Percentiles rank a stretch among this genome's conserved stretches.
Evolutionary conservation across 2,888 invertebrate genomes (phyloP).

Genomic region (Temnothorax rugatulus): DNA sequence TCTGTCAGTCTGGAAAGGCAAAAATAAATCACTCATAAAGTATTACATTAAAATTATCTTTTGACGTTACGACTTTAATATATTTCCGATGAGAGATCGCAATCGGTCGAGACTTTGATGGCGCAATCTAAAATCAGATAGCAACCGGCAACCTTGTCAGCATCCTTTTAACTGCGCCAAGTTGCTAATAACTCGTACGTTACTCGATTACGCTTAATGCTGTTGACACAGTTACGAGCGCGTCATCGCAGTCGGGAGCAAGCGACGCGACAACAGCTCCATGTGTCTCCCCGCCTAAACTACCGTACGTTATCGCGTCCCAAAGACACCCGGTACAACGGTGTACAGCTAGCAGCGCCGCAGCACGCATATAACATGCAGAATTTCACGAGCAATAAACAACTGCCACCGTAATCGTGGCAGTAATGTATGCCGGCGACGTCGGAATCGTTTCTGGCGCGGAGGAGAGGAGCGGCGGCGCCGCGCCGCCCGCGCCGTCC

Average conservation of each 20-base stretch:
- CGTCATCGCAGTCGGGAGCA: constrained; percentile 10
- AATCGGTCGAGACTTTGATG: background rate
- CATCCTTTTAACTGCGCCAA: background rate
- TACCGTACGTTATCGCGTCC: constrained; percentile 56
- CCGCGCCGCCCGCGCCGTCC: background rate
- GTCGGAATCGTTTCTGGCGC: constrained; percentile 54
- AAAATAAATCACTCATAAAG: background rate
- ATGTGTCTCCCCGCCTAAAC: constrained; percentile 22
- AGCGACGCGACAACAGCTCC: constrained; percentile 49
- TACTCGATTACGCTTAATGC: constrained; percentile 38
- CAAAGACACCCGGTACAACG: constrained; percentile 25
- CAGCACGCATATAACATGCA: constrained; percentile 45
- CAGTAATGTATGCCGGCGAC: constrained; percentile 61
- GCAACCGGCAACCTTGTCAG: background rate
- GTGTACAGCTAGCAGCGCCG: constrained; percentile 7
- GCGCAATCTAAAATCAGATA: background rate
- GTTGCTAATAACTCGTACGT: constrained; percentile 18
- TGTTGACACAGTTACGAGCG: constrained; percentile 9
- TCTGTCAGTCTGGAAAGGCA: background rate
- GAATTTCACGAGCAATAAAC: constrained; percentile 70
- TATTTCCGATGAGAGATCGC: background rate
- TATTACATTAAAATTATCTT: background rate
- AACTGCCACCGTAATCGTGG: constrained; percentile 66
- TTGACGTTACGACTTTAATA: background rate
- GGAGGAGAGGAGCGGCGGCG: constrained; percentile 13